Percentiles rank a stretch among this genome's conserved stretches.
These are phyloP conservation scores for Eristalis intricaria DNA, from an alignment of 2,888 invertebrate genomes.

Conservation along the genomic window DNA sequence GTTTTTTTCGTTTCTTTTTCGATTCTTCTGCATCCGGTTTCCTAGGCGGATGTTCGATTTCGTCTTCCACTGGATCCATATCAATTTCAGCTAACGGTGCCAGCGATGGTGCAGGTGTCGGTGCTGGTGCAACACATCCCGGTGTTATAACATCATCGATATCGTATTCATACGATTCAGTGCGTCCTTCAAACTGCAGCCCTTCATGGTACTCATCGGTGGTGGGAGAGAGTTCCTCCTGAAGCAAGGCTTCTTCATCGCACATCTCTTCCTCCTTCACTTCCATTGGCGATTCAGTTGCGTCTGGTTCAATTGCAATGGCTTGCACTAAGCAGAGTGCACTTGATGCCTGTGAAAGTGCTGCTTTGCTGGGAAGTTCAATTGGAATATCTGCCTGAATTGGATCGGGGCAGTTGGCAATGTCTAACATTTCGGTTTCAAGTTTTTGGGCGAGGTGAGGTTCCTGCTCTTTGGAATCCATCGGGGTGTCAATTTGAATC, in stretches of 20 bases:
- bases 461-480: constrained; percentile 31
- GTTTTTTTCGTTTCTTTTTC: constrained; percentile 78
- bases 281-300: constrained; percentile 23
- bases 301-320: constrained; percentile 24
- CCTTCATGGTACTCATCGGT: constrained; percentile 81
- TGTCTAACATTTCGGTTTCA: constrained; percentile 3
- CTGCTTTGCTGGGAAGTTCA: constrained; percentile 42
- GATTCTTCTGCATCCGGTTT: constrained; percentile 62
- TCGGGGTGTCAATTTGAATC: constrained; percentile 73
- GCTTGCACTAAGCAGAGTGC: constrained; percentile 32
- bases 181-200: constrained; percentile 76
- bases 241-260: constrained; percentile 64
- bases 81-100: constrained; percentile 88
- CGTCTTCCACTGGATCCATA: constrained; percentile 87
- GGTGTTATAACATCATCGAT: constrained; percentile 78
- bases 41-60: constrained; percentile 75
- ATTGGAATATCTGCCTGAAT: constrained; percentile 63
- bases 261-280: constrained; percentile 55
- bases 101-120: constrained; percentile 81
- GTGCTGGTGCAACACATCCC: constrained; percentile 79
- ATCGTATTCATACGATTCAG: constrained; percentile 77
- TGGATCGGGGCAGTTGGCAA: constrained; percentile 51
- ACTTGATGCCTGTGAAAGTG: constrained; percentile 6
- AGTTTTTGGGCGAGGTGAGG: constrained; percentile 18
- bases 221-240: constrained; percentile 79